These are phyloP conservation scores for Aphidoletes aphidimyza DNA, from an alignment of 2,888 invertebrate species.

Conservation along the genomic window DNA sequence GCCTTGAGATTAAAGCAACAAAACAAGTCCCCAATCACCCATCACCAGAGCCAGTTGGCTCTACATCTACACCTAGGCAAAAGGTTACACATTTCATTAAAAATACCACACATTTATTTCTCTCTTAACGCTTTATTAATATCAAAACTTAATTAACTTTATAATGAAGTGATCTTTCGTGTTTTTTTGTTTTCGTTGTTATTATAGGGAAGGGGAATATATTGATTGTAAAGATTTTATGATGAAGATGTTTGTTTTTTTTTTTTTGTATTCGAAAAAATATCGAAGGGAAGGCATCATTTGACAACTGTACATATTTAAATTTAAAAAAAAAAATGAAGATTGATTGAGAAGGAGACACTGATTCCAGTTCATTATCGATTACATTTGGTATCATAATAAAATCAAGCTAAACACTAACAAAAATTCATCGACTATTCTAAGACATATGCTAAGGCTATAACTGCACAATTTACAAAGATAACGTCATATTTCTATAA, in stretches of 20 bases:
- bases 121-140: conserved; percentile 43
- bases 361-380: background rate
- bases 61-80: background rate
- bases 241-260: too few species aligned
- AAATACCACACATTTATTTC: background rate
- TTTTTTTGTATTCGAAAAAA: too few species aligned
- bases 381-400: conserved; percentile 50
- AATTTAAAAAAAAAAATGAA: background rate
- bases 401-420: conserved; percentile 15
- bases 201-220: background rate
- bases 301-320: background rate
- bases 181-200: background rate
- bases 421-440: background rate
- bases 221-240: too few species aligned
- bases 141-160: conserved; percentile 26
- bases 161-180: conserved; percentile 11
- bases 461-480: conserved; percentile 52
- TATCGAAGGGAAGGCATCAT: background rate
- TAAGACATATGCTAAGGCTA: background rate
- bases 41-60: too few species aligned
- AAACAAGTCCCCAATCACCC: background rate
- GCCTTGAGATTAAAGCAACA: conserved; percentile 2
- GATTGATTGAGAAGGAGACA: background rate
- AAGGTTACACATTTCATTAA: conserved; percentile 7
- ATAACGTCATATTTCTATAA: conserved; percentile 26